These are phyloP conservation scores for Tetranychus cinnabarinus DNA, from an alignment of 1,140 invertebrate species.

Conservation along the genomic window DNA sequence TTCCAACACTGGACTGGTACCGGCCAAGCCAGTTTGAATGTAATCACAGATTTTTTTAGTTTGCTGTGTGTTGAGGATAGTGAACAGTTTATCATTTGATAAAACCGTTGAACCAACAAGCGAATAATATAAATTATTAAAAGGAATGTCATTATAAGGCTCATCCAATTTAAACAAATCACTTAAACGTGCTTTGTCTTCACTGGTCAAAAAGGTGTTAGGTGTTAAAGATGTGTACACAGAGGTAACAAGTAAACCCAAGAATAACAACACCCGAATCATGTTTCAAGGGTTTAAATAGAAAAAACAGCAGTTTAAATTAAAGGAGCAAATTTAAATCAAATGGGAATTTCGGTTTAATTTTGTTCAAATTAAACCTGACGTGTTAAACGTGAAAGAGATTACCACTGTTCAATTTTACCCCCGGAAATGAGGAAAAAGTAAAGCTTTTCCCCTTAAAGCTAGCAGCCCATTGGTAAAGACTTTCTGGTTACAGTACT, in stretches of 20 bases:
- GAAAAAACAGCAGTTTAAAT: no score
- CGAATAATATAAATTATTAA: not conserved
- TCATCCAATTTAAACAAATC: not conserved
- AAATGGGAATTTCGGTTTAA: no score
- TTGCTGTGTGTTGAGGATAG: not conserved
- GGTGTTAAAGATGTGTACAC: not conserved
- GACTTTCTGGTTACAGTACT: no score
- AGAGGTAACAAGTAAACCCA: not conserved
- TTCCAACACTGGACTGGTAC: conserved; percentile 19
- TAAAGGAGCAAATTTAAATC: no score
- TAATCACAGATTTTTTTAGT: not conserved
- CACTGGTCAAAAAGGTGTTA: not conserved
- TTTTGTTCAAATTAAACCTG: no score
- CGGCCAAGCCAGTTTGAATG: not conserved
- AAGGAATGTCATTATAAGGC: not conserved
- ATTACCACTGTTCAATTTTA: no score
- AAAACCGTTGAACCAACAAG: not conserved
- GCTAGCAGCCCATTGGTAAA: no score
- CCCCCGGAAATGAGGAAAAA: no score
- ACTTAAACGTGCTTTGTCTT: not conserved
- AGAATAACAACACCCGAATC: no score
- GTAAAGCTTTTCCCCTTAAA: no score
- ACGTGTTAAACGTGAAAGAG: no score
- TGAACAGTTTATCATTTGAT: not conserved
- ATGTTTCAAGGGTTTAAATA: no score